Evolutionary conservation across 2,888 invertebrate genomes (phyloP).

Genomic region (Polydesmus complanatus): DNA sequence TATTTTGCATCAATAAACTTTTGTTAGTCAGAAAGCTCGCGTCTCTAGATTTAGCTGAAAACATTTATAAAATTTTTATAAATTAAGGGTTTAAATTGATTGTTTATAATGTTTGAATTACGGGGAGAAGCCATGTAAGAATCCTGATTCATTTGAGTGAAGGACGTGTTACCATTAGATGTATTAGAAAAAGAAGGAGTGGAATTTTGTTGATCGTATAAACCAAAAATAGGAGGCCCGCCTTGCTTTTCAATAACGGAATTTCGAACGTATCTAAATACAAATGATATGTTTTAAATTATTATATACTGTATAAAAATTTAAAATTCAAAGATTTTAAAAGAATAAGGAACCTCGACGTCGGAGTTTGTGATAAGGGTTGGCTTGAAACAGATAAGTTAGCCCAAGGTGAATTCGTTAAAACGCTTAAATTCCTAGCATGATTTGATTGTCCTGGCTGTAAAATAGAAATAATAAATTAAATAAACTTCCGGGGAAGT

Average conservation of each 20-base stretch:
- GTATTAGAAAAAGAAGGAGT: neutral
- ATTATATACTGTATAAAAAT: neutral
- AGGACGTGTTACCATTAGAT: neutral
- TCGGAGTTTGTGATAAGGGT: neutral
- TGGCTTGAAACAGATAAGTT: neutral
- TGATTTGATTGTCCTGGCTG: neutral
- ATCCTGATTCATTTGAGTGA: neutral
- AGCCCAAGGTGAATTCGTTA: neutral
- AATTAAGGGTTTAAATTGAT: too few relatives aligned
- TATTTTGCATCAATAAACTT: neutral
- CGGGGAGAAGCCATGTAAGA: too few relatives aligned
- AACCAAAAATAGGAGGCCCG: conserved; percentile 5
- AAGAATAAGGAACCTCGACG: neutral
- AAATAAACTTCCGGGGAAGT: too few relatives aligned
- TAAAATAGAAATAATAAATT: neutral
- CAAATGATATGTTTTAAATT: neutral
- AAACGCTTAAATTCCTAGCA: neutral
- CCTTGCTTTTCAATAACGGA: conserved; percentile 7
- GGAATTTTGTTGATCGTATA: conserved; percentile 2
- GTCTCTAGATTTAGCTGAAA: neutral
- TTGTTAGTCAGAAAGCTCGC: neutral
- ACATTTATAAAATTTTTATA: neutral
- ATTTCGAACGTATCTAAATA: neutral
- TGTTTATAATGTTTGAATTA: too few relatives aligned
- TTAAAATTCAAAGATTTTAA: neutral